Conservation (phyloP, 2,888 invertebrate species). For the Ormyrus thymus region DNA sequence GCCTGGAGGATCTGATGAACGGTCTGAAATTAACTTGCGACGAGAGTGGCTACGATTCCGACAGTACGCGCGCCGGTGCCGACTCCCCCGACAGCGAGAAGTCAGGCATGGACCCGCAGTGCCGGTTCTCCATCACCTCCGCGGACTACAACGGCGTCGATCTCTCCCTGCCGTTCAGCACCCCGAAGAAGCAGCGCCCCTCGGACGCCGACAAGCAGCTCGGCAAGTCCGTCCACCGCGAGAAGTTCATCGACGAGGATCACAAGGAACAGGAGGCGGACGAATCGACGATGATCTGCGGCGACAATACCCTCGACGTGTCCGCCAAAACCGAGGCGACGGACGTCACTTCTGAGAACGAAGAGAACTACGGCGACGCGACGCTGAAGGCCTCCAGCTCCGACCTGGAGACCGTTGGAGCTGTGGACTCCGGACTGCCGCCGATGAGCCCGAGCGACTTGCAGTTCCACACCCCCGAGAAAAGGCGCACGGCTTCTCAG, state of each 20-base stretch:
- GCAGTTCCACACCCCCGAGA: conserved; percentile 53
- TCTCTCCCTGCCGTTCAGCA: conserved; percentile 57
- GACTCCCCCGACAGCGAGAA: conserved; percentile 77
- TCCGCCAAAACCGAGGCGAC: conserved; percentile 60
- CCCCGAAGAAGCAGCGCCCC: conserved; percentile 16
- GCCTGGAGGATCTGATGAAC: conserved; percentile 70
- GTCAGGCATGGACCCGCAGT: conserved; percentile 54
- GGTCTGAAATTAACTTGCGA: conserved; percentile 74
- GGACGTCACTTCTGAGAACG: conserved; percentile 58
- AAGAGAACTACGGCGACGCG: conserved; percentile 58
- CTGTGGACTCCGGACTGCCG: conserved; percentile 5
- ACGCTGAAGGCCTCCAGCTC: conserved; percentile 58
- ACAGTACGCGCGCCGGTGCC: conserved; percentile 77
- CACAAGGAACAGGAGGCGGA: background rate
- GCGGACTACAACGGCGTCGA: conserved; percentile 68
- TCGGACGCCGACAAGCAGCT: background rate
- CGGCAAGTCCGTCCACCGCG: background rate
- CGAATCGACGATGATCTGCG: conserved; percentile 29
- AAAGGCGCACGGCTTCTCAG: conserved; percentile 42
- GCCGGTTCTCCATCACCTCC: conserved; percentile 68
- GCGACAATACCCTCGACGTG: conserved; percentile 49
- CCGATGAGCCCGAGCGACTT: background rate
- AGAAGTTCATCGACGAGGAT: conserved; percentile 4
- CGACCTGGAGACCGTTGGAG: background rate
- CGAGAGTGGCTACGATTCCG: conserved; percentile 79